Evolutionary conservation across 2,888 invertebrate genomes (phyloP), one percentile per base, ranked within the genome.

Genomic region (Andrena camellia): DNA sequence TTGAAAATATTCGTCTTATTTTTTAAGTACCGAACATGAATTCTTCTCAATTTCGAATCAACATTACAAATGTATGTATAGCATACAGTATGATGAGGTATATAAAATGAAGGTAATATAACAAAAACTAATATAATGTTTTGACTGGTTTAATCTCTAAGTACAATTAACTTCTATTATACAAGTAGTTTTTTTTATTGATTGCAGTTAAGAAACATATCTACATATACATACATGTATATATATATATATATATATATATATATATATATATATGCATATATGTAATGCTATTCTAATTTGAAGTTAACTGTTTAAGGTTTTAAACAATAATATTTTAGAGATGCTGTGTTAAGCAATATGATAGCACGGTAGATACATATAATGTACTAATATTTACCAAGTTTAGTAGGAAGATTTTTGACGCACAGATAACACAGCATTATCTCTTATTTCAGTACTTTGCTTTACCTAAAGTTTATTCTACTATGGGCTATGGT

Each of bases 401-500:
- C 42, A 42, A 42, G 13, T 17, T 42, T 3, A 35, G 42, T 42
- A 42, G 7, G 6, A 4, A 29, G 6, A 7, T 6, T 17, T 59
- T 59, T 17, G 2, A 29, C 2, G 35, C 57, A 31, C 13, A 7
- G 42, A 20, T 67, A 57, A 90, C 90, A 7, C 8, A 62, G 10
- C 54, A 31, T 71, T 26, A 23, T 68, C 20, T 78, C 74, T 86
- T 94, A 83, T 97, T 97, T 92, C 97, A 99, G 98, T 95, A 97
- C 98, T 92, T 96, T 99, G 94, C 96, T 98, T 94, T 99, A 99
- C 95, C 95, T 99, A 95, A 99, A 98, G 95, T 98, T 99, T 95
- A 96, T 99, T 93, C 95, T 98, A 95, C 96, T 99, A 95, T 99
- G 99, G 99, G 97, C 97, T 90, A 96, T 98, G 94, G 98, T 99